Evolutionary conservation across 2,113 vertebrate genomes (phyloP).

Genomic region (Planiliza haematocheilus): DNA sequence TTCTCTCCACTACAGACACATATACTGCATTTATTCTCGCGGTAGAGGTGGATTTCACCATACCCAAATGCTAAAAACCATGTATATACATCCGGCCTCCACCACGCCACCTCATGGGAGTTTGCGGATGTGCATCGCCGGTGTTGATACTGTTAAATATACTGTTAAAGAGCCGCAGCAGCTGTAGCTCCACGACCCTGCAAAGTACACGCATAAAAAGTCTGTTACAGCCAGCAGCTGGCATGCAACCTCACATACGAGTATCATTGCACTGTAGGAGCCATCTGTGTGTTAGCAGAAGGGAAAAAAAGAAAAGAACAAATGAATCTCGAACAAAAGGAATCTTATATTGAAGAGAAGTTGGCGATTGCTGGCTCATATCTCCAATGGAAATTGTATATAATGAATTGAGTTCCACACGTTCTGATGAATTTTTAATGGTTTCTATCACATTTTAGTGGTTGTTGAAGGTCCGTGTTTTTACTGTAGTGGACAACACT

Average conservation of each 20-base stretch:
- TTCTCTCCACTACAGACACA: slow-evolving; percentile 41
- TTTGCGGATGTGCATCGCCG: slow-evolving; percentile 40
- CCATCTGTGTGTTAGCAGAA: slow-evolving; percentile 52
- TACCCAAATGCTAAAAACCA: slow-evolving; percentile 33
- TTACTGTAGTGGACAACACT: slow-evolving; percentile 79
- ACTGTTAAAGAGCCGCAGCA: slow-evolving; percentile 49
- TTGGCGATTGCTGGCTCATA: slow-evolving; percentile 63
- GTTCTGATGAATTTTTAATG: slow-evolving; percentile 57
- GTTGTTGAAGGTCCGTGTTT: slow-evolving; percentile 75
- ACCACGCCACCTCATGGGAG: slow-evolving; percentile 26
- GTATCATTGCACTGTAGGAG: slow-evolving; percentile 69
- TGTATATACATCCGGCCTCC: slow-evolving; percentile 32
- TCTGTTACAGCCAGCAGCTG: slow-evolving; percentile 55
- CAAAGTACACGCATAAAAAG: slow-evolving; percentile 46
- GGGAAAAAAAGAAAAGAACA: slow-evolving; percentile 42
- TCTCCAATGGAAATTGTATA: slow-evolving; percentile 76
- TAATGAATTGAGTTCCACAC: slow-evolving; percentile 65
- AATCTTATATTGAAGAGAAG: slow-evolving; percentile 56
- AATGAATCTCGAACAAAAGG: slow-evolving; percentile 64
- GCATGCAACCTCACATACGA: slow-evolving; percentile 52
- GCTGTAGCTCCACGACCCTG: slow-evolving; percentile 61
- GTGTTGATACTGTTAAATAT: slow-evolving; percentile 54
- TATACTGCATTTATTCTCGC: slow-evolving; percentile 36
- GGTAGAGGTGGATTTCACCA: slow-evolving; percentile 20
- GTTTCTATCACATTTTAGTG: slow-evolving; percentile 76